These are phyloP conservation scores for Julus scanicus DNA, from an alignment of 2,888 invertebrate genomes.

Conservation along the genomic window DNA sequence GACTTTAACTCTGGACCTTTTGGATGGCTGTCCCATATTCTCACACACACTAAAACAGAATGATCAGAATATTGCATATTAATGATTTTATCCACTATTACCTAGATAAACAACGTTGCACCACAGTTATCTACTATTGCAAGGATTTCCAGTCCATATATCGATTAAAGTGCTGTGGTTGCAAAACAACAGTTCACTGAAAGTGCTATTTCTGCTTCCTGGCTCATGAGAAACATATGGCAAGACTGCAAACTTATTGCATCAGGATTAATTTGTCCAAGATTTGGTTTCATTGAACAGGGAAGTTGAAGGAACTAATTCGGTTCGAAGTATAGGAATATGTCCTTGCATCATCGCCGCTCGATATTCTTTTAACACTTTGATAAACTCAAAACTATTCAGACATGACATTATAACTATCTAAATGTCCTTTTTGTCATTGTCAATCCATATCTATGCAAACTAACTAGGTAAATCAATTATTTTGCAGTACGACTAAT, in stretches of 20 bases:
- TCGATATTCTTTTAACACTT: no score
- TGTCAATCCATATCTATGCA: background rate
- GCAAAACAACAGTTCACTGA: background rate
- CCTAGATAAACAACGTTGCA: background rate
- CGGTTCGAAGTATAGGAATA: no score
- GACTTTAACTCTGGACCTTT: background rate
- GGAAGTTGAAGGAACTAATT: no score
- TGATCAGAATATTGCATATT: background rate
- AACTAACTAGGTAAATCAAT: background rate
- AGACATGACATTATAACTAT: background rate
- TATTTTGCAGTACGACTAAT: background rate
- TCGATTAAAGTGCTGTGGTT: background rate
- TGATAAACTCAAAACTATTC: background rate
- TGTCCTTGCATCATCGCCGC: no score
- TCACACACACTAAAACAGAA: background rate
- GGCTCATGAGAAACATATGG: background rate
- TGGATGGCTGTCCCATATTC: constrained; percentile 1
- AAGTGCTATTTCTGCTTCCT: background rate
- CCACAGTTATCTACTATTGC: background rate
- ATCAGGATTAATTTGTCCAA: background rate
- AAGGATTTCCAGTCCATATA: background rate
- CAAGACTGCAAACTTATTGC: background rate
- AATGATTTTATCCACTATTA: no score
- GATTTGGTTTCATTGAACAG: no score
- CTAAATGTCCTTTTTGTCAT: constrained; percentile 2